A percentile compares a stretch with the other conserved stretches of the same genome.
phyloP scores from a whole-genome alignment of 2,113 vertebrate genomes.

The Burhinus bistriatus region DNA sequence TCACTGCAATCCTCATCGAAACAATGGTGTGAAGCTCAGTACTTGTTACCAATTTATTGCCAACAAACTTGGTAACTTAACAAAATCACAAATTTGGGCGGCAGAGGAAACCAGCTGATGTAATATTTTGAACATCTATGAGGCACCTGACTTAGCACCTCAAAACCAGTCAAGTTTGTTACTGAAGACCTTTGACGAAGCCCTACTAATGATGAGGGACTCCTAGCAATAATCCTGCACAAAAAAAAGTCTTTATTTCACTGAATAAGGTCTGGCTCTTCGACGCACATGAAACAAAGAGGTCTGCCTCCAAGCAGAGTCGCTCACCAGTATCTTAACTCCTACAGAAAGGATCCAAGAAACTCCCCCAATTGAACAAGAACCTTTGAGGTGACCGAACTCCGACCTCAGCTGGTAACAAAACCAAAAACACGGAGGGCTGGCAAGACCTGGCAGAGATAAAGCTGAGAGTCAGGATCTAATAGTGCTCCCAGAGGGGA shows the following conservation, averaged over 20 bases:
- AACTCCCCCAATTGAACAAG: not conserved
- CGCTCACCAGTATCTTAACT: not conserved
- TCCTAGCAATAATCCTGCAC: not conserved
- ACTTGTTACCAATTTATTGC: not conserved
- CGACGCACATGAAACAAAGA: not conserved
- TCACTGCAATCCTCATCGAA: not conserved
- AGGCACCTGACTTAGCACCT: not conserved
- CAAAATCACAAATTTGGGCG: not conserved
- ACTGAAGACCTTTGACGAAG: not conserved
- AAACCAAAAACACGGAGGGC: constrained; percentile 23
- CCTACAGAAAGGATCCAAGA: constrained; percentile 24
- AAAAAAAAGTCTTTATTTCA: not conserved
- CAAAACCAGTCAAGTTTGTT: not conserved
- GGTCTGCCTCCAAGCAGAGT: not conserved
- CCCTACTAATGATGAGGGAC: not conserved
- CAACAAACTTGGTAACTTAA: not conserved
- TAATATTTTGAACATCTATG: not conserved
- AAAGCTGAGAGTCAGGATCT: constrained; percentile 28
- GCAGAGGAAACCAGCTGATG: not conserved
- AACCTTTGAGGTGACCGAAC: constrained; percentile 40
- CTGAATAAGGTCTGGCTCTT: not conserved
- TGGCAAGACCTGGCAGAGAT: constrained; percentile 36
- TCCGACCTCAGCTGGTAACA: constrained; percentile 29
- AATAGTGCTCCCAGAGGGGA: constrained; percentile 49
- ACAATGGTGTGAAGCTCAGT: not conserved